A percentile compares a stretch with the other conserved stretches of the same genome.
Evolutionary conservation across 2,113 vertebrate species (phyloP).

Genomic region (Collichthys lucidus): DNA sequence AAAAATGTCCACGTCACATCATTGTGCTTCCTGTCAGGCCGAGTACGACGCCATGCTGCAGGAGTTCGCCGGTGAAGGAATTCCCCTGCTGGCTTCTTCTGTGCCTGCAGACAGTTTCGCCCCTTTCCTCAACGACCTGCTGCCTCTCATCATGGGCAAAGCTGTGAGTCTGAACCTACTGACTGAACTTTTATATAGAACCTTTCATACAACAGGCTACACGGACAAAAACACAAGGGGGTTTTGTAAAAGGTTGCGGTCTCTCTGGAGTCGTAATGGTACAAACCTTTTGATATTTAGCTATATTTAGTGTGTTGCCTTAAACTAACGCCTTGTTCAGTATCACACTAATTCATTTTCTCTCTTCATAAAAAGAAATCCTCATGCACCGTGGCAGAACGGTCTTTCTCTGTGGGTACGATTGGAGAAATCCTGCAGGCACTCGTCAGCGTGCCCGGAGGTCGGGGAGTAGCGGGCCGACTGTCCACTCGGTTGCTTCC

Average conservation of each 20-base stretch:
- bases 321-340: neutral
- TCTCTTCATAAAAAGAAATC: constrained; percentile 83
- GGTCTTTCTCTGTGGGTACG: constrained; percentile 89
- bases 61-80: constrained; percentile 90
- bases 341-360: neutral
- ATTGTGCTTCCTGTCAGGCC: constrained; percentile 77
- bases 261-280: neutral
- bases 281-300: neutral
- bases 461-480: constrained; percentile 73
- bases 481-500: constrained; percentile 88
- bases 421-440: constrained; percentile 87
- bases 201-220: too few species aligned
- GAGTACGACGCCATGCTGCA: constrained; percentile 91
- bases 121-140: constrained; percentile 89
- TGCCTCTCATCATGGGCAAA: constrained; percentile 89
- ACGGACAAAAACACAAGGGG: too few species aligned
- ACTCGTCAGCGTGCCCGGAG: constrained; percentile 74
- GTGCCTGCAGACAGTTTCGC: constrained; percentile 86
- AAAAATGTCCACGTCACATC: neutral
- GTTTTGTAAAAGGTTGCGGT: too few species aligned
- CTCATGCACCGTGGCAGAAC: constrained; percentile 86
- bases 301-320: neutral
- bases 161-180: constrained; percentile 72
- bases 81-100: constrained; percentile 85
- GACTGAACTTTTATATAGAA: neutral